Evolutionary conservation across 2,113 vertebrate genomes (phyloP).

Genomic region (Carollia perspicillata): DNA sequence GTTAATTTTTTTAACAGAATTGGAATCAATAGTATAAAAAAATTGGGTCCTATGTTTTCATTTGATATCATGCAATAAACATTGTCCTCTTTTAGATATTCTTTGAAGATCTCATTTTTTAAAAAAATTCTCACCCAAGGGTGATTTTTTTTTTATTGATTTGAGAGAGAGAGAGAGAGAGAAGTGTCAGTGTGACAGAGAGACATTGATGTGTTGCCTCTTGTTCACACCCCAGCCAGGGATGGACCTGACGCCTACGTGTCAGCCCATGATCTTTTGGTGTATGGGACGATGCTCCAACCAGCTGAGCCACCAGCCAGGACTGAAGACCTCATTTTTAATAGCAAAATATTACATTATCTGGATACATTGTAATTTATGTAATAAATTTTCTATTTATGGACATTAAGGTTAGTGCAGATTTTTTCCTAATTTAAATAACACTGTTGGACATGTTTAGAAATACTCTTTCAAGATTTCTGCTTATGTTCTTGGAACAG

Average conservation of each 20-base stretch:
- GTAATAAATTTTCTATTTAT: background rate
- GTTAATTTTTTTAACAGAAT: background rate
- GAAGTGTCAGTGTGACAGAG: no score
- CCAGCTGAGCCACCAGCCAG: no score
- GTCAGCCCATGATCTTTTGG: no score
- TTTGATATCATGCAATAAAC: background rate
- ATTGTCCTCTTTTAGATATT: slow-evolving; percentile 2
- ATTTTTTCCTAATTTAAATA: background rate
- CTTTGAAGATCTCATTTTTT: background rate
- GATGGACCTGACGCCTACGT: no score
- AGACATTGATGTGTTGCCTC: no score
- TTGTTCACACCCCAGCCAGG: no score
- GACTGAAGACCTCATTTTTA: background rate
- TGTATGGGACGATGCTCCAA: background rate
- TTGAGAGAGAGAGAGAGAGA: no score
- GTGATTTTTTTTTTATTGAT: no score
- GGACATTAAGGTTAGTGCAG: background rate
- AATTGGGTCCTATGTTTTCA: background rate
- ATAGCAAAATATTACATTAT: background rate
- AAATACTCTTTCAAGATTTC: background rate
- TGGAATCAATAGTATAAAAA: background rate
- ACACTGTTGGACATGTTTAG: background rate
- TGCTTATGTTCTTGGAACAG: background rate
- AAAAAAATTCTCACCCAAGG: background rate
- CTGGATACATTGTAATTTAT: background rate